Base-by-base conservation (phyloP, 2,113 vertebrate species). In the Gymnobelideus leadbeateri region DNA sequence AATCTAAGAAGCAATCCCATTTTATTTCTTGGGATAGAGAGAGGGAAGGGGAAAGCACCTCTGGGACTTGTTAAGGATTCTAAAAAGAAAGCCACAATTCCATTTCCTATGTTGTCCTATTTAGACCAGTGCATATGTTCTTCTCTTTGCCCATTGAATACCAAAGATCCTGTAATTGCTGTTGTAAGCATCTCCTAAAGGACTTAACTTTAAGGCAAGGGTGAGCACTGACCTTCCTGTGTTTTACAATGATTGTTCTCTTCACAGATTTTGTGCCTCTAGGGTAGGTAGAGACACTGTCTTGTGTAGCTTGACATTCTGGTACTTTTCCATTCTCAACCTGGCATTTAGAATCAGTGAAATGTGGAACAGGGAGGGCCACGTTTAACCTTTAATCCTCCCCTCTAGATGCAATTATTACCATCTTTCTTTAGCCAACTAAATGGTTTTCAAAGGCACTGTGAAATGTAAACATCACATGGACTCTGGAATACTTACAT, bases 281-380 rank as follows among this genome's bases (percentile, higher is more conserved):
- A 91, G 24, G 49, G 50, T 68, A 52, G 46, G 89, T 31, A 91
- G n/a, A 91, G 57, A 24, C 89, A 91, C 0, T 46, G 93, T 51
- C 51, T 95, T 0, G 0, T 52, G 0, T 49, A 43, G n/a, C 46
- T 55, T 91, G 57, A 95, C 53, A 24, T 90, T 94, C 55, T 97
- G 68, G 53, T 95, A 49, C 24, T 96, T 96, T 98, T 94, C 47
- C 43, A 23, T 94, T 96, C 21, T 93, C 50, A 94, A 1, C 91
- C 10, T 92, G 46, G 61, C 90, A 90, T 25, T 96, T 95, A 89
- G 94, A 95, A 92, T 91, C 54, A 91, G 46, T 92, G 47, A 25
- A 89, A 96, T 95, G 90, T 84, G 93, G 31, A 96, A 51, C 68
- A 53, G 21, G 24, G 57, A 53, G 21, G 24, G 57, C 49, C 10